Evolutionary conservation across 92 coral and sea anemone genomes (phyloP), one percentile per base, ranked within the genome.

Genomic region (Siderastrea radians): DNA sequence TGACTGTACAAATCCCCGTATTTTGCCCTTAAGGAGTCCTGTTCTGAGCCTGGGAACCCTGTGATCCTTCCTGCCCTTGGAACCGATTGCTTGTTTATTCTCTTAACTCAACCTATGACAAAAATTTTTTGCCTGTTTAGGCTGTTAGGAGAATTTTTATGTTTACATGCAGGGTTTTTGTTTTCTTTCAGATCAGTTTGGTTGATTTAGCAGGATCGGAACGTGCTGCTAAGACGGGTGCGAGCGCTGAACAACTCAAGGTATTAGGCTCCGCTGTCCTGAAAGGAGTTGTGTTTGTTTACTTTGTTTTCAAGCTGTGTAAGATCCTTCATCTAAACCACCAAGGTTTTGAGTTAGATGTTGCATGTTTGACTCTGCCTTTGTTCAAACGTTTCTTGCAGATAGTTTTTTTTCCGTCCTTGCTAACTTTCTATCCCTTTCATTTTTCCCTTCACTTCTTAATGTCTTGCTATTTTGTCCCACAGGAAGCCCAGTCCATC

Each of bases 131-230:
- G 38, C 38, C 38, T 26, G 38, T 26, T 26, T 26, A 26, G 38
- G 38, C 38, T 26, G 38, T 26, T 26, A 26, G 57, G 57, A 53
- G 57, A 2, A 4, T 77, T 7, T 3, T 62, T 62, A 4, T 5
- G 2, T 54, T 48, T 5, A 6, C 58, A 17, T 45, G 47, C 38
- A 2, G 47, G 61, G 49, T 4, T 82, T 2, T 50, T 38, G 74
- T 15, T 57, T 83, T 60, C 38, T 83, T 80, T 77, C 78, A 98
- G 99, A 89, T 95, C 57, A 98, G 98, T 87, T 90, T 98, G 51
- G 99, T 98, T 7, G 99, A 95, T 79, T 95, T 95, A 65, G 98
- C 99, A 5, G 99, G 99, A 6, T 98, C 99, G 12, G 99, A 97
- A 55, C 96, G 99, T 71, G 99, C 99, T 17, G 86, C 93, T 17